Percentiles rank a stretch among this genome's conserved stretches.
These are phyloP conservation scores for Athene noctua DNA, from an alignment of 2,113 vertebrate species.

Conservation along the genomic window DNA sequence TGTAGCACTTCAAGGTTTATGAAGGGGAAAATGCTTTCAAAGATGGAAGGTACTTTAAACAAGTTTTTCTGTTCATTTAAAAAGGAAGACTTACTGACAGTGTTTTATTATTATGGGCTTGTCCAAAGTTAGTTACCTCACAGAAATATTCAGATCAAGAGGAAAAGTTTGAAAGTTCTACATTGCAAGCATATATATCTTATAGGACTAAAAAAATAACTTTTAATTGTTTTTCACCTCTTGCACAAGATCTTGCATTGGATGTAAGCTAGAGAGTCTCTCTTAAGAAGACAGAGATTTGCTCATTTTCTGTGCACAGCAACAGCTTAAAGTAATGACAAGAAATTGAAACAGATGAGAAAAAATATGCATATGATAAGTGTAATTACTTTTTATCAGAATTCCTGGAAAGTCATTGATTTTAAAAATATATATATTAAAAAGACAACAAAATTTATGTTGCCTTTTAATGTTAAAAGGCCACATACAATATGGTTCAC, in stretches of 20 bases:
- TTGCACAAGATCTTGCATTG: neutral
- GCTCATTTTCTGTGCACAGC: neutral
- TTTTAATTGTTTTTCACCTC: neutral
- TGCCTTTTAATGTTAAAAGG: neutral
- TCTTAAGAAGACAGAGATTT: neutral
- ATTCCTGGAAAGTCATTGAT: neutral
- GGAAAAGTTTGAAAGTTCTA: neutral
- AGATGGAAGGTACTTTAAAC: constrained; percentile 4
- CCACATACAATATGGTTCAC: neutral
- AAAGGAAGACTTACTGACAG: neutral
- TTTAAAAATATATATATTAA: neutral
- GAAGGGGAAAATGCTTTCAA: constrained; percentile 15
- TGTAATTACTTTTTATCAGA: neutral
- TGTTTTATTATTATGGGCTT: neutral
- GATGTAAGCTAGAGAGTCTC: neutral
- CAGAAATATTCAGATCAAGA: neutral
- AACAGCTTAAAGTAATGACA: neutral
- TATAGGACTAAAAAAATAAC: neutral
- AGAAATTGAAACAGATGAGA: neutral
- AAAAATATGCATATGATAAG: neutral
- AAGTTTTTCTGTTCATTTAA: constrained; percentile 7
- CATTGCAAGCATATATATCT: neutral
- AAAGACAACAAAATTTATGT: neutral
- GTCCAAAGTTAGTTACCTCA: neutral
- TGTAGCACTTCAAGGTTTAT: constrained; percentile 40